Percentiles rank a stretch among this genome's conserved stretches.
Evolutionary conservation across 1,140 invertebrate genomes (phyloP).

Genomic region (Drosophila nigrodunni): DNA sequence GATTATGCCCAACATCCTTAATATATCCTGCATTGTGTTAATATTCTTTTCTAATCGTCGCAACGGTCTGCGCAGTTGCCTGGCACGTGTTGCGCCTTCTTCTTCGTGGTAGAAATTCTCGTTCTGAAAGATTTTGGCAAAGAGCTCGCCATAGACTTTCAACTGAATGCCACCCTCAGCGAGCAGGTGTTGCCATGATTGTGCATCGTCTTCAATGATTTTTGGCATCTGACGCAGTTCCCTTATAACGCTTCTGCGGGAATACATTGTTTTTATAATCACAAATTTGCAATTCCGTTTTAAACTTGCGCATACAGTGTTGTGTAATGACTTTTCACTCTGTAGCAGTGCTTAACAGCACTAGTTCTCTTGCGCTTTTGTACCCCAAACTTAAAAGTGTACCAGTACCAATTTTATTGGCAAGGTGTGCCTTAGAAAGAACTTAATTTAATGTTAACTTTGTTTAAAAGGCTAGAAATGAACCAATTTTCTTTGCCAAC

Average conservation of each 20-base stretch:
- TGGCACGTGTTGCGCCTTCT: not conserved
- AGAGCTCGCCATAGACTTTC: not conserved
- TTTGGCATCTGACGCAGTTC: constrained; percentile 16
- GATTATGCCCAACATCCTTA: constrained; percentile 1
- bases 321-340: not conserved
- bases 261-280: not conserved
- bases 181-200: constrained; percentile 1
- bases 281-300: not conserved
- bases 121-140: not conserved
- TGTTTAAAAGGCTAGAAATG: no score
- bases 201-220: not conserved
- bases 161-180: constrained; percentile 4
- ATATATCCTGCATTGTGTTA: not conserved
- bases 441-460: no score
- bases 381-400: no score
- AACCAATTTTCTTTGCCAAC: no score
- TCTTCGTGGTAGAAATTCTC: constrained; percentile 4
- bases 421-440: no score
- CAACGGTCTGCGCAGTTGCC: not conserved
- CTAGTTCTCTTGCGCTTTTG: no score
- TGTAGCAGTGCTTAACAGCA: no score
- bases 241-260: not conserved
- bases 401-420: no score
- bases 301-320: not conserved
- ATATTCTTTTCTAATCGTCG: not conserved